Percentiles rank a stretch among this genome's conserved stretches.
Conservation (phyloP, 2,797 vertebrate species). For the Smutsia gigantea region DNA sequence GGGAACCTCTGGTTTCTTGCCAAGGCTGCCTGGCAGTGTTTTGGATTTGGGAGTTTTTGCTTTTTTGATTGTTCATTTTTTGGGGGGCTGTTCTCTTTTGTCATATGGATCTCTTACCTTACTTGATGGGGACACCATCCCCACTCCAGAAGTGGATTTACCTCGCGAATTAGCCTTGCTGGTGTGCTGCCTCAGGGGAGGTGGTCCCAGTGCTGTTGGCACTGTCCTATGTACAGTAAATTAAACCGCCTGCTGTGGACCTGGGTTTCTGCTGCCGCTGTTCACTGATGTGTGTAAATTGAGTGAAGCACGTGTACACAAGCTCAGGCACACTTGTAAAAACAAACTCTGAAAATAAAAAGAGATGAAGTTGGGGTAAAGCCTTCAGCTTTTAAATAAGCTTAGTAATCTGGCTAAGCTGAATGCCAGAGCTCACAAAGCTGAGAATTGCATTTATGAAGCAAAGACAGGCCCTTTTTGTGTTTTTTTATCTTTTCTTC, state of each 20-base stretch:
- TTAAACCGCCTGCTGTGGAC: slow-evolving; percentile 80
- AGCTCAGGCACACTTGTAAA: slow-evolving; percentile 44
- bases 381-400: slow-evolving; percentile 75
- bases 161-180: slow-evolving; percentile 32
- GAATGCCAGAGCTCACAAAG: slow-evolving; percentile 74
- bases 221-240: slow-evolving; percentile 78
- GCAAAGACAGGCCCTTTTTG: slow-evolving; percentile 75
- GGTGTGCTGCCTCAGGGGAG: slow-evolving; percentile 58
- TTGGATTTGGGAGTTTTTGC: background rate
- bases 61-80: background rate
- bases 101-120: background rate
- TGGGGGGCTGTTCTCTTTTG: background rate
- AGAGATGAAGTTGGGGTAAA: slow-evolving; percentile 69
- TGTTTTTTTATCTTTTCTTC: slow-evolving; percentile 70
- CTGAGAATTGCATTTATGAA: slow-evolving; percentile 77
- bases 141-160: slow-evolving; percentile 29
- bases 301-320: slow-evolving; percentile 66
- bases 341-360: slow-evolving; percentile 70
- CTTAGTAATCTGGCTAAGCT: slow-evolving; percentile 67
- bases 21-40: background rate
- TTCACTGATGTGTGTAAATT: slow-evolving; percentile 81
- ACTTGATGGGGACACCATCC: background rate
- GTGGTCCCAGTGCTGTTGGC: slow-evolving; percentile 44
- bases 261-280: slow-evolving; percentile 71
- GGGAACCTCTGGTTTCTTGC: slow-evolving; percentile 51